phyloP scores from a whole-genome alignment of 1,140 invertebrate genomes.

The Diachasmimorpha longicaudata region DNA sequence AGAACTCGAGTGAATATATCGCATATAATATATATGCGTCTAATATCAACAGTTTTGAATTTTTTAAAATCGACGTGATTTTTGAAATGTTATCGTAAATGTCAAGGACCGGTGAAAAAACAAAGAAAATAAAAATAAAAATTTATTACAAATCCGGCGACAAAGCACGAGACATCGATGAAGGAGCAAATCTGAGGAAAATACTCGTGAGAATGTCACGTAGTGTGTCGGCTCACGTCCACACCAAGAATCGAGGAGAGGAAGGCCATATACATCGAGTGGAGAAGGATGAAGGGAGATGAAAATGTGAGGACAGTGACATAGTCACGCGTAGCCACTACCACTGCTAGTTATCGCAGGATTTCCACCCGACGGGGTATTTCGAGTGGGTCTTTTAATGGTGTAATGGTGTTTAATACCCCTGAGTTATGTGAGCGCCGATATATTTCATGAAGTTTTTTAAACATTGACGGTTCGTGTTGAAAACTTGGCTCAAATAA shows the following conservation, averaged over 20 bases:
- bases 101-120: not conserved
- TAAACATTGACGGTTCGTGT: not conserved
- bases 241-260: slow-evolving; percentile 21
- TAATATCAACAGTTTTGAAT: too few relatives aligned
- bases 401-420: not conserved
- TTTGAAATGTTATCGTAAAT: too few relatives aligned
- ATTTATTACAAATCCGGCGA: slow-evolving; percentile 10
- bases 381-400: slow-evolving; percentile 16
- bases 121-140: slow-evolving; percentile 9
- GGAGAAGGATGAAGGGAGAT: not conserved
- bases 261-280: slow-evolving; percentile 5
- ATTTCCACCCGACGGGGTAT: slow-evolving; percentile 18
- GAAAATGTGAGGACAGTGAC: slow-evolving; percentile 1
- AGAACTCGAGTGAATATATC: too few relatives aligned
- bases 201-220: slow-evolving; percentile 28
- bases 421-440: not conserved
- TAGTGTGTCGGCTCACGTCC: slow-evolving; percentile 26
- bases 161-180: slow-evolving; percentile 24
- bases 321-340: not conserved
- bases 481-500: too few relatives aligned
- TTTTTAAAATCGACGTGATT: too few relatives aligned
- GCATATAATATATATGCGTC: too few relatives aligned
- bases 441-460: not conserved
- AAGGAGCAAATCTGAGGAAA: slow-evolving; percentile 26
- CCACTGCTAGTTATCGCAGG: slow-evolving; percentile 16